A percentile compares a stretch with the other conserved stretches of the same genome.
phyloP scores from a whole-genome alignment of 2,888 invertebrate species.

The Heteromurus nitidus region DNA sequence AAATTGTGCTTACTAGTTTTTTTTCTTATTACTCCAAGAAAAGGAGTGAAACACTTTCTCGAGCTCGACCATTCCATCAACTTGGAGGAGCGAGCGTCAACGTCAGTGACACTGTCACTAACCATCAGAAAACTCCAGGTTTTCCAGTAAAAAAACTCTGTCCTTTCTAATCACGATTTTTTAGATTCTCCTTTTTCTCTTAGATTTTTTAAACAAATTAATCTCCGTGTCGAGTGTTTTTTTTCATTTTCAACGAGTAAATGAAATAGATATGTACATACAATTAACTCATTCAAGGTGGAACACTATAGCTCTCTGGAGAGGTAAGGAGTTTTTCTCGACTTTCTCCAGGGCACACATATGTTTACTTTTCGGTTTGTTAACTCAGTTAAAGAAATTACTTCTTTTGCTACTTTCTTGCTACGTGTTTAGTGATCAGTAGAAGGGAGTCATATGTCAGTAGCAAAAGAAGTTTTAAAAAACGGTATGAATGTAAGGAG shows the following conservation, averaged over 20 bases:
- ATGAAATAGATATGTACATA: constrained; percentile 36
- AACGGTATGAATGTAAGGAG: constrained; percentile 7
- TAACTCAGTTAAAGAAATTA: constrained; percentile 34
- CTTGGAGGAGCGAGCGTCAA: too few species aligned
- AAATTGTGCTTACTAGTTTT: too few species aligned
- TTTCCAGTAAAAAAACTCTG: constrained; percentile 44
- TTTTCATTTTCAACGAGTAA: constrained; percentile 18
- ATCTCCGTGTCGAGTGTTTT: too few species aligned
- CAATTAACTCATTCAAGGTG: too few species aligned
- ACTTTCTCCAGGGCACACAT: background rate
- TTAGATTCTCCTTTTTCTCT: constrained; percentile 2
- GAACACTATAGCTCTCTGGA: too few species aligned
- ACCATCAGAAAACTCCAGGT: too few species aligned
- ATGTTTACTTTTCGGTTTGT: constrained; percentile 28
- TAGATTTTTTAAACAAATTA: constrained; percentile 29
- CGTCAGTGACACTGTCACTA: constrained; percentile 53
- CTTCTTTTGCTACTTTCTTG: too few species aligned
- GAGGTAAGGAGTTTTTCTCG: too few species aligned
- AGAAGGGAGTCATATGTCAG: background rate
- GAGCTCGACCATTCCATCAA: constrained; percentile 23
- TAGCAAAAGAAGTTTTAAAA: background rate
- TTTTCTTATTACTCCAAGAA: too few species aligned
- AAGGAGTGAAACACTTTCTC: too few species aligned
- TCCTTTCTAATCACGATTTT: constrained; percentile 22
- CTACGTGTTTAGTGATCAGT: background rate